Evolutionary conservation across 2,113 vertebrate genomes (phyloP), one percentile per base, ranked within the genome.

Genomic region (Cololabis saira): DNA sequence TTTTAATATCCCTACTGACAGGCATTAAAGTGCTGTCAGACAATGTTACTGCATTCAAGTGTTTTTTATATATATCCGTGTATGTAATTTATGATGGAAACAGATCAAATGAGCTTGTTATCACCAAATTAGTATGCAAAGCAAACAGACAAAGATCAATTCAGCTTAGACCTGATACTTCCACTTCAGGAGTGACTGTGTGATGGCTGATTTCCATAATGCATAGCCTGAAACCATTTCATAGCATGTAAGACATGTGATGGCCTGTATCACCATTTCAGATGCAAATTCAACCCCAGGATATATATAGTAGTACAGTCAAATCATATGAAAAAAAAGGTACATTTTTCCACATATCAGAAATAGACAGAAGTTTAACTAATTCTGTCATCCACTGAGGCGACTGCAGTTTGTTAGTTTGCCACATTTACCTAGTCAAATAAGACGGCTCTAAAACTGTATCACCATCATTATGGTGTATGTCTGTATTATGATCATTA

Each of bases 81-180:
- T 16, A 48, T 44, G 12, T 56, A 21, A 54, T 55, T 71, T 67
- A 56, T 63, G 63, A 44, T 64, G 24, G 43, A 41, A 62, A 54
- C 57, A 42, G 45, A 67, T 15, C 50, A 52, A 78, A 67, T 64
- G 10, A 58, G 27, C 24, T 42, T 21, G 19, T 42, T 62, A 54
- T 74, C 62, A 72, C 7, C 18, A 76, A 76, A 81, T 84, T 75
- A 87, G 74, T 27, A 73, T 50, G 50, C 37, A 63, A 76, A 30
- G 27, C 50, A 79, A 81, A 73, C 51, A 82, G 67, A 80, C 78
- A 70, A 65, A 69, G 61, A 83, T 82, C 45, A 77, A 83, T 83
- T 86, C 73, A 65, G 67, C 64, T 84, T 82, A 84, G 78, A 14
- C 60, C 53, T 60, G 78, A 75, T 75, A 40, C 61, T 83, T 80